Base-by-base conservation (phyloP, 2,113 vertebrate species). In the Gnathonemus echidnorhynchus region DNA sequence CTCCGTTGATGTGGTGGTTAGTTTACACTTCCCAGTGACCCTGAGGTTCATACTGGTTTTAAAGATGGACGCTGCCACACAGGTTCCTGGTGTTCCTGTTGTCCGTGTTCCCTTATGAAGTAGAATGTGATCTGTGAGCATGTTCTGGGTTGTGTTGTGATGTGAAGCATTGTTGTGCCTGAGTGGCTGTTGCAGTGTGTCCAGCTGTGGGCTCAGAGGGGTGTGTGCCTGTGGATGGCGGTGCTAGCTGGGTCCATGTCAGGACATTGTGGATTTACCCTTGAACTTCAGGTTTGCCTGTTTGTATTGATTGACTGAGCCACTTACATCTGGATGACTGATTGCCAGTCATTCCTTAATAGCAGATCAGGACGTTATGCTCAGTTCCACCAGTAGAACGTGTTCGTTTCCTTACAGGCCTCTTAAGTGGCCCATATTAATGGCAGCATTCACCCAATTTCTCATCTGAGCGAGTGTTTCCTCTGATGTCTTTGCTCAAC, bases 271-370 rank as follows among this genome's bases (percentile, higher is more conserved):
- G n/a, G 50, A 50, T 53, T 87, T 87, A 50, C 11, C 50, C 50
- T n/a, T 53, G 50, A 53, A 53, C 50, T 31, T 87, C 86, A 87
- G 27, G 86, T 87, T 50, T 56, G n/a, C 45, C 50, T 87, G n/a
- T 87, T 48, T 39, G 13, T 87, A 56, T 87, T 87, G 86, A 87
- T 87, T 87, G 50, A 87, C 86, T 87, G 49, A 35, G 86, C 50
- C 49, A 53, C 50, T 87, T 87, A 53, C 3, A 53, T 17, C 50
- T 35, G 49, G 48, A 39, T 87, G 50, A 87, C 86, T 56, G 86
- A 87, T 87, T 9, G 50, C 86, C 50, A 87, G 86, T 87, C 49
- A 87, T 87, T 87, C 27, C n/a, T 31, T 56, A 87, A 87, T 87
- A 49, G 86, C 86, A 17, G 31, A 87, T 87, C 86, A 8, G 48